Base-by-base conservation (phyloP, 2,113 vertebrate species). In the Catagonus wagneri region DNA sequence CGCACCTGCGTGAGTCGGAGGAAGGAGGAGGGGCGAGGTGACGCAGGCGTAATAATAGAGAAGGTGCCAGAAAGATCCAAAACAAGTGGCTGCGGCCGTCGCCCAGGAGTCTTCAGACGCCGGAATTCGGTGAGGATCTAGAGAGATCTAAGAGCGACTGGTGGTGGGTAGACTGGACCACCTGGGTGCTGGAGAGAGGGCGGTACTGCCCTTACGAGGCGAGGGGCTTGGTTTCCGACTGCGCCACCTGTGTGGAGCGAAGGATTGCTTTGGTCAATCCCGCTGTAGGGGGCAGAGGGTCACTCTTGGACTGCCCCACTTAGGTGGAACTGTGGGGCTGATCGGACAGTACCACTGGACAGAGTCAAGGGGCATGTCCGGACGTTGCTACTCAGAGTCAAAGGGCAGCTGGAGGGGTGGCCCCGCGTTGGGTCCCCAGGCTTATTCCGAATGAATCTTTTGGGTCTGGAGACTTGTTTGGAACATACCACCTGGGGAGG, bases 51-150 rank as follows among this genome's bases (percentile, higher is more conserved):
- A 97, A 97, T 97, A 89, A 96, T 89, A 97, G 83, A 98, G 97
- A 98, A 98, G 98, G 97, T 98, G 95, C 98, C 96, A 98, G 98
- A 98, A 98, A 97, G 97, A 97, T 83, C 89, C 90, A 94, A 97
- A 98, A 98, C 97, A 98, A 98, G 97, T 98, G 97, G 94, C 97
- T 80, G 93, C 96, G 92, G 95, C 89, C 87, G 96, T 97, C 94
- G 79, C 89, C 86, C 44, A 0, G 96, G 93, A 94, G 83, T 91
- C 79, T 0, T 44, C 29, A 60, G 96, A 97, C 95, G 93, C 93
- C 66, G 34, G 25, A 69, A 83, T 96, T 95, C 14, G 96, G 96
- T 96, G 66, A 97, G 97, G 93, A 83, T 60, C 61, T 63, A 5
- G 32, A 27, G 34, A 75, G 85, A 85, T 71, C 81, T 78, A 20